Evolutionary conservation across 2,113 vertebrate genomes (phyloP).

Genomic region (Hemibagrus wyckioides): DNA sequence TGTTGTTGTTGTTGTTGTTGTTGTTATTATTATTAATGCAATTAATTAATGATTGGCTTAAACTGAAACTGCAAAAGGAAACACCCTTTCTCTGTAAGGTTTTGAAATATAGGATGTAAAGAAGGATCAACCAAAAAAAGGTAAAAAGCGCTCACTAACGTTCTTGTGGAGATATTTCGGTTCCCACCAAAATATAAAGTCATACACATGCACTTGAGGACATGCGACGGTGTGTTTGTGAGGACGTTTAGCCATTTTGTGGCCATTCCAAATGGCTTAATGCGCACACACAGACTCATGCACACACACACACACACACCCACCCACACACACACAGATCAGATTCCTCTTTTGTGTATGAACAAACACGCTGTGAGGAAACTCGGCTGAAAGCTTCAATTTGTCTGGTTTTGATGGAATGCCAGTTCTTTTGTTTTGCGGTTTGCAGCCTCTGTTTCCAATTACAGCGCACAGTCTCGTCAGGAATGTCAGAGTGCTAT

Average conservation of each 20-base stretch:
- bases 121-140: neutral
- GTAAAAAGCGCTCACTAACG: neutral
- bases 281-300: neutral
- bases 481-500: constrained; percentile 49
- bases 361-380: constrained; percentile 20
- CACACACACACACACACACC: neutral
- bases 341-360: constrained; percentile 37
- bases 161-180: neutral
- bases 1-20: neutral
- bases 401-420: constrained; percentile 36
- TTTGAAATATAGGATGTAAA: neutral
- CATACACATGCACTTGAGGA: neutral
- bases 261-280: neutral
- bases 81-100: no score
- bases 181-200: neutral
- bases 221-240: neutral
- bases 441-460: constrained; percentile 52
- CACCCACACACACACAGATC: neutral
- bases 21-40: neutral
- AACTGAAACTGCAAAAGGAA: neutral
- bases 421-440: constrained; percentile 37
- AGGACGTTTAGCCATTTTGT: neutral
- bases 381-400: constrained; percentile 29
- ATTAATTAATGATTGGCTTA: neutral
- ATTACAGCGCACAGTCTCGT: constrained; percentile 46